These are phyloP conservation scores for Desmodus rotundus DNA, from an alignment of 2,113 vertebrate species.

Conservation along the genomic window DNA sequence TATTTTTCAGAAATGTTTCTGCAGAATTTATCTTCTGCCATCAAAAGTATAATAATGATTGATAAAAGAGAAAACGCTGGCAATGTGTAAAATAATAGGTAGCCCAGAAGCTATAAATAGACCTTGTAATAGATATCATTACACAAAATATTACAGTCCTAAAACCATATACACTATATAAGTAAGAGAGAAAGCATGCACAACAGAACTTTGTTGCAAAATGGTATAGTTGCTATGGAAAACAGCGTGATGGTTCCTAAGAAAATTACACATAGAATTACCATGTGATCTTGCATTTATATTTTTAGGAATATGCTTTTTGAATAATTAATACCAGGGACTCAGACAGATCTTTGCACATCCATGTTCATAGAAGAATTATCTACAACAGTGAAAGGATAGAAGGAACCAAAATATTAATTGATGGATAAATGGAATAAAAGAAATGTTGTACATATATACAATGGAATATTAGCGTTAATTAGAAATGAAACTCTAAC, in stretches of 20 bases:
- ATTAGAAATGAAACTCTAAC: background rate
- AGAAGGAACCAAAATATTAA: background rate
- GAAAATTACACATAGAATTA: background rate
- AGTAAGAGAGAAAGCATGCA: background rate
- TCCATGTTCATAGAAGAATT: background rate
- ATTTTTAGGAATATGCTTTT: background rate
- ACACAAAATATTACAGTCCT: background rate
- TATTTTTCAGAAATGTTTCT: background rate
- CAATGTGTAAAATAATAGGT: background rate
- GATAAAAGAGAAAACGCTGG: background rate
- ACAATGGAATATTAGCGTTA: background rate
- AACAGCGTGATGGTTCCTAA: background rate
- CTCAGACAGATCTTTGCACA: background rate
- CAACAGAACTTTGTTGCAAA: background rate
- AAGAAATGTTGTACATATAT: background rate
- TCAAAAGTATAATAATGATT: background rate
- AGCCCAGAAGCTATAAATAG: background rate
- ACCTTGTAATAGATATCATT: background rate
- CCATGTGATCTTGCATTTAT: background rate
- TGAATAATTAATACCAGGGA: background rate
- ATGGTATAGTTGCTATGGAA: background rate
- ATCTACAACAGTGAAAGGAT: background rate
- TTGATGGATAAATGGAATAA: background rate
- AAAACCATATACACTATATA: background rate
- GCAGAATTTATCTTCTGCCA: background rate